Conservation (phyloP, 2,113 vertebrate species). For the Grammomys dolichurus region DNA sequence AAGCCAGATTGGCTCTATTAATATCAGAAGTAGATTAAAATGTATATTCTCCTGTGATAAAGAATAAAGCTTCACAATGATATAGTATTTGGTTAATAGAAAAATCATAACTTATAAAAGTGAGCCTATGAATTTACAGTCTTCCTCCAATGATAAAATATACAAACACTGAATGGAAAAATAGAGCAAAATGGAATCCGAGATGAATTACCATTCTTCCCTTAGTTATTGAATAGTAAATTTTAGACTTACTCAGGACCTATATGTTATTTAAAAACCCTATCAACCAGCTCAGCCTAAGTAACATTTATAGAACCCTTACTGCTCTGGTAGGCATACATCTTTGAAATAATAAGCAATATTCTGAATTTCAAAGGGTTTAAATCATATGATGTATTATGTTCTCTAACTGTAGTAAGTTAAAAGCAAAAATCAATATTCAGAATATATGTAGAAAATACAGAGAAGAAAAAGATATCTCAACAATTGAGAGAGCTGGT, state of each 20-base stretch:
- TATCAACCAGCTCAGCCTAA: neutral
- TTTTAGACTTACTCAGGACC: neutral
- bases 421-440: slow-evolving; percentile 1
- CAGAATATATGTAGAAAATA: neutral
- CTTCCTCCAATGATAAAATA: neutral
- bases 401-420: neutral
- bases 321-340: neutral
- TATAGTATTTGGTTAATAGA: neutral
- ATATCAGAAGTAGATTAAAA: neutral
- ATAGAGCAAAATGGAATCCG: neutral
- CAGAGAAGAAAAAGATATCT: neutral
- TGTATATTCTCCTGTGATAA: neutral
- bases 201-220: neutral
- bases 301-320: neutral
- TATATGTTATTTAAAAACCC: neutral
- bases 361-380: neutral
- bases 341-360: neutral
- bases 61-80: neutral
- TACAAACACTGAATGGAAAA: neutral
- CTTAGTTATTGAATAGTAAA: neutral
- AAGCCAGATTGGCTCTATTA: neutral
- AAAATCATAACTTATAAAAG: neutral
- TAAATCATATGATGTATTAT: neutral
- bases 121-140: neutral
- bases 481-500: neutral